Conservation (phyloP, 2,888 invertebrate species). For the Philhelius pedissequus region DNA sequence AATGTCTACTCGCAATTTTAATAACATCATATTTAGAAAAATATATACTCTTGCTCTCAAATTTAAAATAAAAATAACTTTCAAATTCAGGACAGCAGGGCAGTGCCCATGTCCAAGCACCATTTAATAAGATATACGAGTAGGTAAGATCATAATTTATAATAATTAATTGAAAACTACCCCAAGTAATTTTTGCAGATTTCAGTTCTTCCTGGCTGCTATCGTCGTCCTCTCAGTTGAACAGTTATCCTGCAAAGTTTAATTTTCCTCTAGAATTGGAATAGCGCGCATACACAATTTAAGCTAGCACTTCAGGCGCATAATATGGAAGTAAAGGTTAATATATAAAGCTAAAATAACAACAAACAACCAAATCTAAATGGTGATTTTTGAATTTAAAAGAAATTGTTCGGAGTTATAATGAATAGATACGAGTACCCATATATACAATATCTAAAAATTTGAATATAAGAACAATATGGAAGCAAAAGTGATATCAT, state of each 20-base stretch:
- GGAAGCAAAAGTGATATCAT: not conserved
- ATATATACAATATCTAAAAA: constrained; percentile 30
- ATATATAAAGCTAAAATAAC: not conserved
- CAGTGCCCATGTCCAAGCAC: not conserved
- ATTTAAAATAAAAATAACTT: too few species aligned
- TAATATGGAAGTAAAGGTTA: not conserved
- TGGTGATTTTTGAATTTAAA: constrained; percentile 31
- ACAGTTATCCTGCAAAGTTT: constrained; percentile 7
- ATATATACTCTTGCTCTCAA: too few species aligned
- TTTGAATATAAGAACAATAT: not conserved
- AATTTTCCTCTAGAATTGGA: not conserved
- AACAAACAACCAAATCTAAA: not conserved
- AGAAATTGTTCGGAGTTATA: not conserved
- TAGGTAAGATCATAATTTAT: too few species aligned
- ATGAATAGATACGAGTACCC: constrained; percentile 11
- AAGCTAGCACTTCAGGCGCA: not conserved
- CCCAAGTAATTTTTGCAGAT: not conserved
- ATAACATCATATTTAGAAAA: too few species aligned
- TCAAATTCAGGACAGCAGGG: not conserved
- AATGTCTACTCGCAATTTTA: too few species aligned
- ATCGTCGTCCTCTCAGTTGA: not conserved
- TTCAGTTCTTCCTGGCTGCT: not conserved
- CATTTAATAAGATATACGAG: not conserved
- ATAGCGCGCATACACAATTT: constrained; percentile 16
- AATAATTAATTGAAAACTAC: not conserved